Percentiles rank a stretch among this genome's conserved stretches.
phyloP scores from a whole-genome alignment of 2,113 vertebrate genomes.

The Corythornis vintsioides region DNA sequence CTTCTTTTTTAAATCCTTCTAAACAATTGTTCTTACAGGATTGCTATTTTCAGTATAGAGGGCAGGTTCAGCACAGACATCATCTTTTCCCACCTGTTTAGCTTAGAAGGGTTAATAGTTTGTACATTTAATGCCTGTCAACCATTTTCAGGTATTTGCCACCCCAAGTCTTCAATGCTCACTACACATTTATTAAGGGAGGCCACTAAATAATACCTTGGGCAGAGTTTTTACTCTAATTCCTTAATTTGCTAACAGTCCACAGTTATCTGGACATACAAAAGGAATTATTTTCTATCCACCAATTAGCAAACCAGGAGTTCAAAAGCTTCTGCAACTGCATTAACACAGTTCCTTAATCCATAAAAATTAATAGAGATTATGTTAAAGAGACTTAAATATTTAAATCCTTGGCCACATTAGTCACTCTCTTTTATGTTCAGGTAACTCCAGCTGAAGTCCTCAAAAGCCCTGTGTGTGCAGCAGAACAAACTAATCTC shows the following conservation, averaged over 20 bases:
- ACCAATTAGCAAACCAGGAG: slow-evolving; percentile 36
- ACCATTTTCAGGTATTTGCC: accelerated
- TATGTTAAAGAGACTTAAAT: slow-evolving; percentile 55
- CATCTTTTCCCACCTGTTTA: not conserved
- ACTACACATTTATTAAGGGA: not conserved
- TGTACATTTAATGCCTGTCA: not conserved
- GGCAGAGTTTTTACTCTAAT: slow-evolving; percentile 15
- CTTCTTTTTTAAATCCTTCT: no score
- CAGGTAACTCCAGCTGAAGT: slow-evolving; percentile 21
- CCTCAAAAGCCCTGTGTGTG: not conserved
- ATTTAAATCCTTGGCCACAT: slow-evolving; percentile 39
- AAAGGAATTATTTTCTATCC: slow-evolving; percentile 42
- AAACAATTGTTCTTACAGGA: not conserved
- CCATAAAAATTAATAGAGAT: slow-evolving; percentile 53
- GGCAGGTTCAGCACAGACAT: not conserved
- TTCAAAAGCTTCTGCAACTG: not conserved
- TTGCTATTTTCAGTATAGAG: not conserved
- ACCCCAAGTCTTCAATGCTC: not conserved
- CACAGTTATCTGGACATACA: slow-evolving; percentile 26
- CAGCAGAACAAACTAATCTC: not conserved
- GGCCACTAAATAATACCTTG: not conserved
- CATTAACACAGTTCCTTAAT: slow-evolving; percentile 50
- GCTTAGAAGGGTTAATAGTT: not conserved
- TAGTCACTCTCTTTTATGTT: slow-evolving; percentile 18
- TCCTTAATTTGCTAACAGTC: not conserved